Evolutionary conservation across 2,797 vertebrate genomes (phyloP).

Genomic region (Ceyx erithaca): DNA sequence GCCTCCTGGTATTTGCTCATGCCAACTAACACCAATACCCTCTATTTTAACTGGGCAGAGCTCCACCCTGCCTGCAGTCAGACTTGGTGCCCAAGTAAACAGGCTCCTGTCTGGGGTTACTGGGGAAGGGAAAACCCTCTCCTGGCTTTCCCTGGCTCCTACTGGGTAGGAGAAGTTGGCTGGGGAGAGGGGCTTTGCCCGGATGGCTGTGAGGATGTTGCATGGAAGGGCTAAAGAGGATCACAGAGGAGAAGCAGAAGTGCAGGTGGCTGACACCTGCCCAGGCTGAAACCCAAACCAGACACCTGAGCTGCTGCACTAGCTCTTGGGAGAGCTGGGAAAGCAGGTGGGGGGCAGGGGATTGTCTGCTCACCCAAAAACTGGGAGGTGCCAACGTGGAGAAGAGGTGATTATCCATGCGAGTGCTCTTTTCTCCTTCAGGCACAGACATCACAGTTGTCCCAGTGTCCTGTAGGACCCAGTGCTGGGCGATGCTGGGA

Average conservation of each 20-base stretch:
- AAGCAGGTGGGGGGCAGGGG: neutral
- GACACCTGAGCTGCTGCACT: neutral
- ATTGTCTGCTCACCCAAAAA: rapidly evolving
- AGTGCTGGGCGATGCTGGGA: neutral
- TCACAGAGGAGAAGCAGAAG: neutral
- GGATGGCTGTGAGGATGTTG: neutral
- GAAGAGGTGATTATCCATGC: rapidly evolving
- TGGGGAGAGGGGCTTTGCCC: neutral
- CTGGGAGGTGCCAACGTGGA: neutral
- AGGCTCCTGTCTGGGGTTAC: neutral
- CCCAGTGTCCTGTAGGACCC: neutral
- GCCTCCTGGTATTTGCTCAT: neutral
- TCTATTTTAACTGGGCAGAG: neutral
- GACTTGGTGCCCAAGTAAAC: neutral
- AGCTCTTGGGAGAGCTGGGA: neutral
- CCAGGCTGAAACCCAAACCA: neutral
- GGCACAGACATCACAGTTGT: rapidly evolving
- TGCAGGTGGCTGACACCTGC: neutral
- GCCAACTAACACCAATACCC: neutral
- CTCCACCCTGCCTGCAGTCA: neutral
- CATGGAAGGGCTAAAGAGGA: neutral
- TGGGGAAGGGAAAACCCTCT: neutral
- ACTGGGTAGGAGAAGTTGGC: neutral
- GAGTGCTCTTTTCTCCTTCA: neutral
- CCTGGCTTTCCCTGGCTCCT: neutral